Evolutionary conservation across 2,113 vertebrate species (phyloP).

Genomic region (Girardinichthys multiradiatus): DNA sequence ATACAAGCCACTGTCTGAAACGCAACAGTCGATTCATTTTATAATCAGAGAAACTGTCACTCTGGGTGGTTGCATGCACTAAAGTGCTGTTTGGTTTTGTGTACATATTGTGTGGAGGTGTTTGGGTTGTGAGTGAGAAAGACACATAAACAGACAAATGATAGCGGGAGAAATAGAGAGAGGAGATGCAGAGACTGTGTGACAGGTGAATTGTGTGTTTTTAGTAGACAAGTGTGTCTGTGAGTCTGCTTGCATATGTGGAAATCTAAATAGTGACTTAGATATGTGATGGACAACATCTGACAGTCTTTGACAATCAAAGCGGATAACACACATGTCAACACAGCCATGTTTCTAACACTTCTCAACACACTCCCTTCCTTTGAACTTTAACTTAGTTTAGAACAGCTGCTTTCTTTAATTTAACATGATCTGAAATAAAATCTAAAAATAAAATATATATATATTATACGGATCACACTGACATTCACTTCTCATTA

Average conservation of each 20-base stretch:
- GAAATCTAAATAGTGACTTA: slow-evolving; percentile 38
- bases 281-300: slow-evolving; percentile 37
- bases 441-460: background rate
- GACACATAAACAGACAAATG: slow-evolving; percentile 28
- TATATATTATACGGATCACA: background rate
- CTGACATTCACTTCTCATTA: background rate
- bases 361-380: background rate
- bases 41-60: slow-evolving; percentile 49
- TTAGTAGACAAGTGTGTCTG: slow-evolving; percentile 12
- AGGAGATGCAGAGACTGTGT: slow-evolving; percentile 22
- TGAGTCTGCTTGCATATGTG: slow-evolving; percentile 13
- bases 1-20: slow-evolving; percentile 37
- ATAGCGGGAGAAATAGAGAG: slow-evolving; percentile 24
- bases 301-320: slow-evolving; percentile 34
- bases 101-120: slow-evolving; percentile 29
- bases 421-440: background rate
- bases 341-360: slow-evolving; percentile 1
- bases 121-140: slow-evolving; percentile 6
- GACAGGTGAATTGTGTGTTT: slow-evolving; percentile 40
- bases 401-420: background rate
- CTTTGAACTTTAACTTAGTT: slow-evolving; percentile 1
- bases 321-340: slow-evolving; percentile 28
- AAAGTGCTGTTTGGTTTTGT: slow-evolving; percentile 34
- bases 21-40: slow-evolving; percentile 22
- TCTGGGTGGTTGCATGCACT: slow-evolving; percentile 17